A percentile compares a stretch with the other conserved stretches of the same genome.
phyloP scores from a whole-genome alignment of 2,888 invertebrate genomes.

The Coelopa pilipes region DNA sequence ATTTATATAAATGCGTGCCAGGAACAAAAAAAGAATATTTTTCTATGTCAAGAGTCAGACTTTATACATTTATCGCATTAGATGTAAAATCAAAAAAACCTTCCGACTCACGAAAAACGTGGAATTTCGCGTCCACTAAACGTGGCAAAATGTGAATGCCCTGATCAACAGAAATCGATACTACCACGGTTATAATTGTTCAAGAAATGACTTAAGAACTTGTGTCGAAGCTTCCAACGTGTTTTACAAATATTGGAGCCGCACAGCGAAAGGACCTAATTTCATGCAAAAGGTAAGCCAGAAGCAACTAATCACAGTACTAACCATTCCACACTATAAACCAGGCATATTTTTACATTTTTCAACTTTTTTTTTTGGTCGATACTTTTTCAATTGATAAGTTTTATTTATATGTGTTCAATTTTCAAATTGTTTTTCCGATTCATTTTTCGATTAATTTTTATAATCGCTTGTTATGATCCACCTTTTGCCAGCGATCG shows the following conservation, averaged over 20 bases:
- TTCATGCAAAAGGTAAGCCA: not conserved
- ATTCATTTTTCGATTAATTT: too few species aligned
- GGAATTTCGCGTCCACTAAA: slow-evolving; percentile 41
- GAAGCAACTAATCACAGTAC: not conserved
- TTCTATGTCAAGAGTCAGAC: slow-evolving; percentile 60
- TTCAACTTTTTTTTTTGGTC: too few species aligned
- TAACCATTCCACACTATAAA: not conserved
- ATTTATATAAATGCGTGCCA: slow-evolving; percentile 64
- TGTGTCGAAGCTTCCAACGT: slow-evolving; percentile 21
- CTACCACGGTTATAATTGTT: not conserved
- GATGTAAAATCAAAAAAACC: slow-evolving; percentile 60
- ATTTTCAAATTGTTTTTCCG: too few species aligned
- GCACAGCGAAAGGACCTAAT: not conserved
- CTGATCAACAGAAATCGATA: slow-evolving; percentile 9
- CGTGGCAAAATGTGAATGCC: slow-evolving; percentile 38
- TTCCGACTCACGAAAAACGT: slow-evolving; percentile 21
- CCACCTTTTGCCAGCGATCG: too few species aligned
- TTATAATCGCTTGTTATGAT: too few species aligned
- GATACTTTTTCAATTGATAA: too few species aligned
- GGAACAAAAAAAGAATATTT: slow-evolving; percentile 61
- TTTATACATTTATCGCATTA: slow-evolving; percentile 61
- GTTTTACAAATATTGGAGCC: slow-evolving; percentile 15
- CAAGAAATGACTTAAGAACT: slow-evolving; percentile 14
- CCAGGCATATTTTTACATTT: too few species aligned
- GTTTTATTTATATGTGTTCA: too few species aligned